phyloP scores from a whole-genome alignment of 2,113 vertebrate genomes.

The Limanda limanda region DNA sequence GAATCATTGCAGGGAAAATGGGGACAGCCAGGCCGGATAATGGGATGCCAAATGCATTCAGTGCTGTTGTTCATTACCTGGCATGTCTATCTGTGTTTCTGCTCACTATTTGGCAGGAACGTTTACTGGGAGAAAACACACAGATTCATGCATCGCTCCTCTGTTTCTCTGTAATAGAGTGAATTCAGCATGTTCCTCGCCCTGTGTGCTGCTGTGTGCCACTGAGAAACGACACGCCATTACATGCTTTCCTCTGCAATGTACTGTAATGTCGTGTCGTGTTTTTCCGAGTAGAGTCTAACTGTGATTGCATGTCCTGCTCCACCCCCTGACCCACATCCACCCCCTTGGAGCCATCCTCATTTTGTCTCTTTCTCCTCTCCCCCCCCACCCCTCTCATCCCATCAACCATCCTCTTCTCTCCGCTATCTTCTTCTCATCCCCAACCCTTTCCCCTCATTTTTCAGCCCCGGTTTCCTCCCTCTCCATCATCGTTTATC shows the following conservation, averaged over 20 bases:
- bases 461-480: slow-evolving; percentile 60
- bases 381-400: slow-evolving; percentile 38
- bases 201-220: not conserved
- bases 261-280: slow-evolving; percentile 6
- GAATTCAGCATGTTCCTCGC: slow-evolving; percentile 9
- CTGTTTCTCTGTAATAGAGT: slow-evolving; percentile 1
- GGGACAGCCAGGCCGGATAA: slow-evolving; percentile 62
- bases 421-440: slow-evolving; percentile 27
- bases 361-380: slow-evolving; percentile 37
- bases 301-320: slow-evolving; percentile 14
- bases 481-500: slow-evolving; percentile 79
- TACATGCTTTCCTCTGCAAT: slow-evolving; percentile 11
- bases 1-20: slow-evolving; percentile 62
- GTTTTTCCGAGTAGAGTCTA: slow-evolving; percentile 24
- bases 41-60: slow-evolving; percentile 58
- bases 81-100: slow-evolving; percentile 35
- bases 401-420: slow-evolving; percentile 39
- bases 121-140: slow-evolving; percentile 46
- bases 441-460: slow-evolving; percentile 43
- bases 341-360: slow-evolving; percentile 24
- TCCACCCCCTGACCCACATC: slow-evolving; percentile 11
- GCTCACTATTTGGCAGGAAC: slow-evolving; percentile 46
- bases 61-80: slow-evolving; percentile 67
- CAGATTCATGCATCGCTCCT: slow-evolving; percentile 22
- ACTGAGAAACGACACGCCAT: slow-evolving; percentile 5